Evolutionary conservation across 2,113 vertebrate genomes (phyloP).

Genomic region (Psilopsiagon aymara): DNA sequence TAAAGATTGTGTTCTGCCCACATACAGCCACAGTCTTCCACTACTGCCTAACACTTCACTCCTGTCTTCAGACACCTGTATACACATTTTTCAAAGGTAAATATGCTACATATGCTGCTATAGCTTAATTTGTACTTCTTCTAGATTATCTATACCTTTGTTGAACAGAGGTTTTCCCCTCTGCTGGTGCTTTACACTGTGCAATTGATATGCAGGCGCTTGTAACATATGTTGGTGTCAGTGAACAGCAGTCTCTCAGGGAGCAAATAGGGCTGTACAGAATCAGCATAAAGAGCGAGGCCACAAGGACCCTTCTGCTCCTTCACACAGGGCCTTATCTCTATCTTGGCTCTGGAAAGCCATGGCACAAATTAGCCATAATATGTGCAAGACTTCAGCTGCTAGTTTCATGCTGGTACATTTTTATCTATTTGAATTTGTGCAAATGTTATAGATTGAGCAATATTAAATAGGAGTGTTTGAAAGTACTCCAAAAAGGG

Average conservation of each 20-base stretch:
- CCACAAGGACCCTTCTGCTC: background rate
- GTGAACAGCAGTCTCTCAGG: background rate
- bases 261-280: background rate
- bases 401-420: background rate
- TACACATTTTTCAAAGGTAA: background rate
- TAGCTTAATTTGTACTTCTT: background rate
- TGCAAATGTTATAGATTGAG: background rate
- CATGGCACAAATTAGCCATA: background rate
- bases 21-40: background rate
- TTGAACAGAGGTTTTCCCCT: background rate
- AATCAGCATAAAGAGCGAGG: background rate
- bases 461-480: background rate
- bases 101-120: background rate
- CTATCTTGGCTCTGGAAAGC: background rate
- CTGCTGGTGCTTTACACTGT: background rate
- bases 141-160: background rate
- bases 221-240: background rate
- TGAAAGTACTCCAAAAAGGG: background rate
- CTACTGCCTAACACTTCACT: background rate
- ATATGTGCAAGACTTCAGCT: background rate
- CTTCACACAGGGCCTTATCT: rapidly evolving
- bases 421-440: background rate
- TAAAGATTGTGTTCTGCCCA: background rate
- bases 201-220: background rate
- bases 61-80: background rate